Evolutionary conservation across 2,113 vertebrate genomes (phyloP).

Genomic region (Rattus rattus): DNA sequence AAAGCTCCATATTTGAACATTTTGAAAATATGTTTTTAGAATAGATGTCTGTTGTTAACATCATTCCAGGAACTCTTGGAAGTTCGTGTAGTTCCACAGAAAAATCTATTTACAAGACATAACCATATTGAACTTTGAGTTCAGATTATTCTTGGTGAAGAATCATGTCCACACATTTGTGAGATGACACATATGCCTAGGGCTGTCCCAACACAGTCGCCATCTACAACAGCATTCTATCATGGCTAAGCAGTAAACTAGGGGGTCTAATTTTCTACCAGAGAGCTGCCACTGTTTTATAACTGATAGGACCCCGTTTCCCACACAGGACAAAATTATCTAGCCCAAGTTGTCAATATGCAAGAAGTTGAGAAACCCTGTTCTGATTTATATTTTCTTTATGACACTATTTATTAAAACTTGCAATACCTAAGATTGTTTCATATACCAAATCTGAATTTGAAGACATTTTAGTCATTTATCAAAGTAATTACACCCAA

Average conservation of each 20-base stretch:
- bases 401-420: not conserved
- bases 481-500: not conserved
- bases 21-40: not conserved
- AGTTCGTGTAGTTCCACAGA: not conserved
- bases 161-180: no score
- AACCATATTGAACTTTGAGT: not conserved
- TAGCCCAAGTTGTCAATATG: not conserved
- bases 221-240: not conserved
- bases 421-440: not conserved
- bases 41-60: not conserved
- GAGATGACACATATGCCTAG: not conserved
- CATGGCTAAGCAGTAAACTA: not conserved
- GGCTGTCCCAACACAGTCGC: not conserved
- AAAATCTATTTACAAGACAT: not conserved
- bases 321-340: not conserved
- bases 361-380: not conserved
- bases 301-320: no score
- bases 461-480: constrained; percentile 21
- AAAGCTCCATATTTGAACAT: not conserved
- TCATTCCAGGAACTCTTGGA: not conserved
- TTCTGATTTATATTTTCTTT: not conserved
- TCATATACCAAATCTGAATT: not conserved
- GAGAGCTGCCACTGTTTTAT: not conserved
- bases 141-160: no score
- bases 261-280: not conserved